phyloP scores from a whole-genome alignment of 2,113 vertebrate species.

The Rhipidura dahli region DNA sequence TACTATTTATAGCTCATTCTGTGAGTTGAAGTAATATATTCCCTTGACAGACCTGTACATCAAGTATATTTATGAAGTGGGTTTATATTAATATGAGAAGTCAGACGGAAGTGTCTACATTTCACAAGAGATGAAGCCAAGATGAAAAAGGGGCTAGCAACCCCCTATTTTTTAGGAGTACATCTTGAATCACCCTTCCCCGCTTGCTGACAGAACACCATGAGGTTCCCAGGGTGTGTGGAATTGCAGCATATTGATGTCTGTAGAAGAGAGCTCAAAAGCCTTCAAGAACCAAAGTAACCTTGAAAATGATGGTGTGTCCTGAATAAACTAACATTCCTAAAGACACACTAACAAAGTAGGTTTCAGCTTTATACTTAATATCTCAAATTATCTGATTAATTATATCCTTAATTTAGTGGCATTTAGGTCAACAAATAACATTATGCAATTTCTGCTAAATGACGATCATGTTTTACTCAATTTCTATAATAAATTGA shows the following conservation, averaged over 20 bases:
- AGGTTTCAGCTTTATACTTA: background rate
- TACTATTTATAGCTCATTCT: background rate
- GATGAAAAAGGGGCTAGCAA: background rate
- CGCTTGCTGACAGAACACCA: background rate
- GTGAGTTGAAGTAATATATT: background rate
- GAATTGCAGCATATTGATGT: background rate
- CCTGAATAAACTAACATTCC: background rate
- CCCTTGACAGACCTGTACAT: background rate
- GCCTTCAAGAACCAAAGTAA: background rate
- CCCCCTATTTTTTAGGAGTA: background rate
- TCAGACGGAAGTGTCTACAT: background rate
- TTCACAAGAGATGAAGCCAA: background rate
- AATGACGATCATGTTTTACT: background rate
- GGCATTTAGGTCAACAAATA: background rate
- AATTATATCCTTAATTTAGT: background rate
- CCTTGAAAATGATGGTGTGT: accelerated
- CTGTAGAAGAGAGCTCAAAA: background rate
- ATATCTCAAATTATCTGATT: background rate
- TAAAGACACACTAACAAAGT: background rate
- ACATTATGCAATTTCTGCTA: background rate
- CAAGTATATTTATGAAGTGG: background rate
- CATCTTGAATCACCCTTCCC: background rate
- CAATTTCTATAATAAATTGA: background rate
- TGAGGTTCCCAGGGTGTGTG: background rate
- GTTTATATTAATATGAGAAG: background rate